Conservation (phyloP, 2,888 invertebrate species). For the Mesorhabditis sp. region DNA sequence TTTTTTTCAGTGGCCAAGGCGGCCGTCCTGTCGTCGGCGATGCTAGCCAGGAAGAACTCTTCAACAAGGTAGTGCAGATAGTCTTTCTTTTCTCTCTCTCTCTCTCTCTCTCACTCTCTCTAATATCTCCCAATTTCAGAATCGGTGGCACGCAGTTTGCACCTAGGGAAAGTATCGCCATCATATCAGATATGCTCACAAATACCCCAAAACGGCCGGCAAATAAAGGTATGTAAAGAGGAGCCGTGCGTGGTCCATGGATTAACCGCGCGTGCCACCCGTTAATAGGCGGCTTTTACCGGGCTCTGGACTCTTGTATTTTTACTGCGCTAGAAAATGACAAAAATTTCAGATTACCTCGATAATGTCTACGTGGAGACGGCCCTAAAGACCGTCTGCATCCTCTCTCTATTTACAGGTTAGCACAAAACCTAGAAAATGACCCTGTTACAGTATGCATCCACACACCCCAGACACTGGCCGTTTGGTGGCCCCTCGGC, state of each 20-base stretch:
- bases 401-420: slow-evolving; percentile 60
- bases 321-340: neutral
- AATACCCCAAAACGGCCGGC: slow-evolving; percentile 33
- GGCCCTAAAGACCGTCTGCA: slow-evolving; percentile 42
- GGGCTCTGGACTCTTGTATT: too few relatives aligned
- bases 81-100: neutral
- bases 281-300: too few relatives aligned
- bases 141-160: slow-evolving; percentile 19
- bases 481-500: slow-evolving; percentile 78
- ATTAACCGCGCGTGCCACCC: too few relatives aligned
- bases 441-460: slow-evolving; percentile 71
- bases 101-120: too few relatives aligned
- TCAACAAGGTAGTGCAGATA: slow-evolving; percentile 13
- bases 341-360: slow-evolving; percentile 29
- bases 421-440: slow-evolving; percentile 4
- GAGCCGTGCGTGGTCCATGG: too few relatives aligned
- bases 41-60: slow-evolving; percentile 47
- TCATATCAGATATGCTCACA: slow-evolving; percentile 39
- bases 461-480: slow-evolving; percentile 95
- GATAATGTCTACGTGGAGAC: slow-evolving; percentile 32
- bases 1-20: slow-evolving; percentile 50
- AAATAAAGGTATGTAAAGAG: slow-evolving; percentile 18
- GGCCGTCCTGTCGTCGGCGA: slow-evolving; percentile 46
- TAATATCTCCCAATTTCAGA: neutral
- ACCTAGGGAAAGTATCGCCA: slow-evolving; percentile 40